Percentiles rank a stretch among this genome's conserved stretches.
These are phyloP conservation scores for Capitella teleta DNA, from an alignment of 1,140 invertebrate species.

Conservation along the genomic window DNA sequence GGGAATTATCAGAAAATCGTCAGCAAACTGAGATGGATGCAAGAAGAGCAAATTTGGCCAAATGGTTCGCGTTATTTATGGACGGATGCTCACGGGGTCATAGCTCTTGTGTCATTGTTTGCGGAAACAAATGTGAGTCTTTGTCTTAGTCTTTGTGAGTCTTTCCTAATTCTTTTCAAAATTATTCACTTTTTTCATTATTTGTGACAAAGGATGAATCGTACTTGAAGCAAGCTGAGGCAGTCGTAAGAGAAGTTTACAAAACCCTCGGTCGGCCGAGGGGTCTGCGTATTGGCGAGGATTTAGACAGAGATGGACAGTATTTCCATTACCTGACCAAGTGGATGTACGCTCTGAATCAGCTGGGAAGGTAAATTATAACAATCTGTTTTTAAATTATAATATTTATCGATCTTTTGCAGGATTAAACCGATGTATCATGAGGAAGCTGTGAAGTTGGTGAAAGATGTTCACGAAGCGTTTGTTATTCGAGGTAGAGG, in stretches of 20 bases:
- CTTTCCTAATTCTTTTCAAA: neutral
- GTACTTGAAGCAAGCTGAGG: conserved; percentile 7
- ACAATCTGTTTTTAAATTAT: neutral
- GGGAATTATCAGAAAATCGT: conserved; percentile 1
- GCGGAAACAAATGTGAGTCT: neutral
- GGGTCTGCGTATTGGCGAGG: conserved; percentile 10
- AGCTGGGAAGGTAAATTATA: conserved; percentile 1
- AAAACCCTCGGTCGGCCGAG: conserved; percentile 1
- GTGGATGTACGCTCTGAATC: conserved; percentile 13
- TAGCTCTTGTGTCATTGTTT: conserved; percentile 4
- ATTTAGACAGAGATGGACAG: conserved; percentile 12
- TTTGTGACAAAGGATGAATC: neutral
- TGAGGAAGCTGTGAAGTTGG: conserved; percentile 9
- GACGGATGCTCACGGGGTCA: conserved; percentile 10
- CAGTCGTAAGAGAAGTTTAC: conserved; percentile 5
- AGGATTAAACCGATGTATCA: conserved; percentile 9
- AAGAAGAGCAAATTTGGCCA: conserved; percentile 7
- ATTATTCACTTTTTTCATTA: neutral
- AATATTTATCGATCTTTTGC: neutral
- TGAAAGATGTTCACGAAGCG: conserved; percentile 7
- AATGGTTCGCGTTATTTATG: conserved; percentile 9
- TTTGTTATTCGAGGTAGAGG: conserved; percentile 8
- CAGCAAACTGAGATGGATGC: conserved; percentile 9
- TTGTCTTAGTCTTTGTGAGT: neutral
- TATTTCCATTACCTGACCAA: conserved; percentile 16